Percentiles rank a stretch among this genome's conserved stretches.
Conservation (phyloP, 2,888 invertebrate species). For the Hofmannophila pseudospretella region DNA sequence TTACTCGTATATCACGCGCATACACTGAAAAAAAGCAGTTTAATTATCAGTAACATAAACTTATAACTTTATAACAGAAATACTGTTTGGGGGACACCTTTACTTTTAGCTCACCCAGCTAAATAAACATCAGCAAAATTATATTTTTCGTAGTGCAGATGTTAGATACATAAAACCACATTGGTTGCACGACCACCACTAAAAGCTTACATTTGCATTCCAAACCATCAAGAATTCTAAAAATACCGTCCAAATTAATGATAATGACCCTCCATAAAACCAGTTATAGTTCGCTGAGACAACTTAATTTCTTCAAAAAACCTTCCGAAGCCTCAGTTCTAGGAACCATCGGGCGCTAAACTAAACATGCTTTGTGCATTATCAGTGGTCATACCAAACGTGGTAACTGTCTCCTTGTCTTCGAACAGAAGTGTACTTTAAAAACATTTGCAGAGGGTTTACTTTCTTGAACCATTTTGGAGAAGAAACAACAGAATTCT, state of each 20-base stretch:
- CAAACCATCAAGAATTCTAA: no score
- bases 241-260: neutral
- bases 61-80: no score
- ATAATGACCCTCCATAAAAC: slow-evolving; percentile 9
- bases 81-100: no score
- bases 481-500: slow-evolving; percentile 38
- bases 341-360: slow-evolving; percentile 41
- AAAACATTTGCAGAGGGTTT: neutral
- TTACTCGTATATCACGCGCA: no score
- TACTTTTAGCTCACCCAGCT: no score
- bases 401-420: slow-evolving; percentile 18
- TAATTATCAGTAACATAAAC: no score
- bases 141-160: no score
- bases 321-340: slow-evolving; percentile 50
- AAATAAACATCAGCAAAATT: no score
- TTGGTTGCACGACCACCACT: no score
- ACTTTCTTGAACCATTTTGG: slow-evolving; percentile 12
- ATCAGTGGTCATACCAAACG: slow-evolving; percentile 28
- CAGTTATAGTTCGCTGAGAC: slow-evolving; percentile 44
- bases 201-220: no score
- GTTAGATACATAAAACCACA: no score
- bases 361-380: slow-evolving; percentile 59
- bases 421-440: slow-evolving; percentile 18
- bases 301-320: slow-evolving; percentile 56
- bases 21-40: no score